Conservation (phyloP, 2,797 vertebrate genomes). For the Leucoraja ocellata region DNA sequence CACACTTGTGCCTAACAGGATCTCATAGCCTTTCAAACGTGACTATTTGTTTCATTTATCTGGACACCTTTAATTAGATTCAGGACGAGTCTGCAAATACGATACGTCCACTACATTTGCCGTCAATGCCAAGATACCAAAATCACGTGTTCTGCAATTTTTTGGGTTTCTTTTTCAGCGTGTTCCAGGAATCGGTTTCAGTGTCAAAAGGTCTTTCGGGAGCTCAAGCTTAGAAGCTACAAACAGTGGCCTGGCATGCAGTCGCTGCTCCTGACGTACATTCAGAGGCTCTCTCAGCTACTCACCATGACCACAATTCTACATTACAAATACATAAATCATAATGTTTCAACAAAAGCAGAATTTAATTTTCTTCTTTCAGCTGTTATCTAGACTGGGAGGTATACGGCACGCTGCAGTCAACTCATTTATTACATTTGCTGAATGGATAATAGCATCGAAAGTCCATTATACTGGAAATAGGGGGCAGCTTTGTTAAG, state of each 20-base stretch:
- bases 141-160: constrained; percentile 2
- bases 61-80: background rate
- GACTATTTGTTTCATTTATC: constrained; percentile 14
- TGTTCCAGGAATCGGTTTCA: background rate
- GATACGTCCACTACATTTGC: background rate
- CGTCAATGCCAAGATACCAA: background rate
- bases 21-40: background rate
- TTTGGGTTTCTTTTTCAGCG: background rate
- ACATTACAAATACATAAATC: constrained; percentile 97
- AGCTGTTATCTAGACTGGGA: constrained; percentile 81
- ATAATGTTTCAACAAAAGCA: constrained; percentile 98
- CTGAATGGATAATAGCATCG: constrained; percentile 89
- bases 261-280: constrained; percentile 61
- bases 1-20: background rate
- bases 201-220: background rate
- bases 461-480: constrained; percentile 66
- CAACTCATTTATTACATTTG: constrained; percentile 87
- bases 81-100: background rate
- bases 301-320: constrained; percentile 67
- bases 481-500: constrained; percentile 67
- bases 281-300: constrained; percentile 59
- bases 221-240: constrained; percentile 40
- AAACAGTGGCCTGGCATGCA: constrained; percentile 57
- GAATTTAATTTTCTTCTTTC: constrained; percentile 94
- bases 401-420: constrained; percentile 77